Evolutionary conservation across 2,113 vertebrate genomes (phyloP).

Genomic region (Scomber japonicus): DNA sequence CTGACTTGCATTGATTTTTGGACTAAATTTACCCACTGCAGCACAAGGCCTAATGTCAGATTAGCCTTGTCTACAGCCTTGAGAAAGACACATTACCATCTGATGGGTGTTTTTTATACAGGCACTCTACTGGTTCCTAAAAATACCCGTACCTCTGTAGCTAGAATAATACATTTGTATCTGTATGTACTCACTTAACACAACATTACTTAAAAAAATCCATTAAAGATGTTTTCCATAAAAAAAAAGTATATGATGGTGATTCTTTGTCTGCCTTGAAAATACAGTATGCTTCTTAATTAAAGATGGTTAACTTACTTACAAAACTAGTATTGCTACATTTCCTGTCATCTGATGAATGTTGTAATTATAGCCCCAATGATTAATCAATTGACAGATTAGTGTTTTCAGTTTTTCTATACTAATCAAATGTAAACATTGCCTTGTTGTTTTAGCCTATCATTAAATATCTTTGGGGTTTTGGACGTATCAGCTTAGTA

Average conservation of each 20-base stretch:
- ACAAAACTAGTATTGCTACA: not conserved
- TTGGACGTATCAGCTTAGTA: too few species aligned
- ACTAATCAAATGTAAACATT: not conserved
- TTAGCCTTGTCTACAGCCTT: constrained; percentile 36
- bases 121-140: constrained; percentile 36
- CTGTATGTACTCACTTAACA: constrained; percentile 58
- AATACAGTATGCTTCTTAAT: not conserved
- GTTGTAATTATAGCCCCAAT: not conserved
- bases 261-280: constrained; percentile 14
- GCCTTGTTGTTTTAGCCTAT: not conserved
- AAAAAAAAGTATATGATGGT: constrained; percentile 25
- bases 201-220: constrained; percentile 42
- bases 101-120: constrained; percentile 44
- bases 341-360: not conserved
- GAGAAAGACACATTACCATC: constrained; percentile 28
- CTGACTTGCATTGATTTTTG: constrained; percentile 47
- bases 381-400: not conserved
- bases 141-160: constrained; percentile 45
- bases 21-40: constrained; percentile 57
- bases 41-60: constrained; percentile 39
- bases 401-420: too few species aligned
- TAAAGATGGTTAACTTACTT: not conserved
- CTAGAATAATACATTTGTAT: constrained; percentile 63
- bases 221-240: constrained; percentile 84
- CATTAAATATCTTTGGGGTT: too few species aligned